Evolutionary conservation across 2,113 vertebrate genomes (phyloP).

Genomic region (Grammomys surdaster): DNA sequence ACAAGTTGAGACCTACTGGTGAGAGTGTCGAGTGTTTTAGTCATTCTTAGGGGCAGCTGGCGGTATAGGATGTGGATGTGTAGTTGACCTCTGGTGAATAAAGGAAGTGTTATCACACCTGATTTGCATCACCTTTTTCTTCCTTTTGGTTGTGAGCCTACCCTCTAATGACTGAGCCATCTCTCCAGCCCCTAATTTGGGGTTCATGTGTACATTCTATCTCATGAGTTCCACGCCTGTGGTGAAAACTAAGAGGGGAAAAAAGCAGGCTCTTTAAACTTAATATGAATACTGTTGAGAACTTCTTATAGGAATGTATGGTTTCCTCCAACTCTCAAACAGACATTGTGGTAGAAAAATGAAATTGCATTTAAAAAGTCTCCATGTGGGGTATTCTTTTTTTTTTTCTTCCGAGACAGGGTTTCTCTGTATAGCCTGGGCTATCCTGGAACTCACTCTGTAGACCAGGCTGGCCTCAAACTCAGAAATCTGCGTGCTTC

Average conservation of each 20-base stretch:
- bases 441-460: too few species aligned
- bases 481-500: too few species aligned
- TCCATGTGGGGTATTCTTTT: neutral
- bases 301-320: neutral
- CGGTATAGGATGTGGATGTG: neutral
- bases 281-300: neutral
- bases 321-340: neutral
- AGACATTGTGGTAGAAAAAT: neutral
- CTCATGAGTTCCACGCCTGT: neutral
- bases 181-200: neutral
- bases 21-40: fast-evolving
- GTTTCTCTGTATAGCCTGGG: too few species aligned
- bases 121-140: neutral
- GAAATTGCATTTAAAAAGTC: neutral
- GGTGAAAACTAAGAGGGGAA: neutral
- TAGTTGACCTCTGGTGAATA: neutral
- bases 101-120: neutral
- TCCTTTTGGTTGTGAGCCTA: neutral
- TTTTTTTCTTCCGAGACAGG: too few species aligned
- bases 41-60: neutral
- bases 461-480: too few species aligned
- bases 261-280: neutral
- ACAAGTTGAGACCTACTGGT: neutral
- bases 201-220: neutral
- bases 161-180: neutral